Base-by-base conservation (phyloP, 2,113 vertebrate genomes). In the Pygoscelis adeliae region DNA sequence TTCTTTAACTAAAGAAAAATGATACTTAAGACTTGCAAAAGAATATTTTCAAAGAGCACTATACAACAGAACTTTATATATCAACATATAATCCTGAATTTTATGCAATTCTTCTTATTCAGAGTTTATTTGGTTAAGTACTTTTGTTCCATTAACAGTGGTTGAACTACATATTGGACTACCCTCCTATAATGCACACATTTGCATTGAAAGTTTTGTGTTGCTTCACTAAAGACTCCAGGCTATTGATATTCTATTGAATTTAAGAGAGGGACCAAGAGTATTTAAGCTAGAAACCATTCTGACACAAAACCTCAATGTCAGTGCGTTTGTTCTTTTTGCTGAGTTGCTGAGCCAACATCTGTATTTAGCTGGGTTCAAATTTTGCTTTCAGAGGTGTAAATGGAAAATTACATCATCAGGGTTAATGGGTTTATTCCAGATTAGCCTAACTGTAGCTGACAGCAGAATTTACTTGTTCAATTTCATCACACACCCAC, bases 321-420 rank as follows among this genome's bases (percentile, higher is more conserved):
- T 91, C 89, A 86, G 82, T 77, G n/a, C 0, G 1, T 83, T 80
- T 66, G 84, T 22, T 92, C 89, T 84, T 81, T 95, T 86, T 91
- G 8, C 42, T 42, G 42, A 42, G 74, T 80, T 94, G 91, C 91
- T 91, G 91, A 96, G 47, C 71, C 73, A 96, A 96, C 70, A 70
- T 93, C 79, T 95, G 66, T 78, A 91, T 69, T 90, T 95, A 90
- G 76, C 50, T 74, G 79, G 91, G 79, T 93, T 95, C 82, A 95
- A 61, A 91, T 96, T 95, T 90, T 97, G 91, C 93, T 93, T 90
- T 95, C 82, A 94, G 84, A 88, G n/a, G 79, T 83, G 91, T 77
- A 97, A 95, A 59, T 83, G 78, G 81, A 96, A 95, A 96, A 94
- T 95, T 77, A 94, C 89, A 67, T 85, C 82, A 94, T 80, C 70